These are phyloP conservation scores for Acleris emargana DNA, from an alignment of 2,888 invertebrate genomes.

Conservation along the genomic window DNA sequence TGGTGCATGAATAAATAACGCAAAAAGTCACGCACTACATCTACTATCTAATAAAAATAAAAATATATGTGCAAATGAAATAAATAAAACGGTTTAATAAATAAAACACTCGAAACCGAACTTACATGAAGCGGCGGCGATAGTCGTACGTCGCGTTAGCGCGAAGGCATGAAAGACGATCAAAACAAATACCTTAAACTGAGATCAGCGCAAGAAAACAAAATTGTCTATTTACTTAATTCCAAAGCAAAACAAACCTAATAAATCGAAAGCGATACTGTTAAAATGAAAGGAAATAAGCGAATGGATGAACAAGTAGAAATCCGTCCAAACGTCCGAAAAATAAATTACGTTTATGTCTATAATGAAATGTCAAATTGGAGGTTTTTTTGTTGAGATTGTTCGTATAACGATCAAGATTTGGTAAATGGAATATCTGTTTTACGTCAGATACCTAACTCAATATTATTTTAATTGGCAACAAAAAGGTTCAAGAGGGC, in stretches of 20 bases:
- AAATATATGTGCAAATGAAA: constrained; percentile 71
- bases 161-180: constrained; percentile 78
- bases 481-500: not conserved
- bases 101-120: constrained; percentile 61
- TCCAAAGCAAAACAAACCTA: constrained; percentile 33
- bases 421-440: constrained; percentile 18
- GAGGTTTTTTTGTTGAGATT: constrained; percentile 4
- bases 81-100: constrained; percentile 51
- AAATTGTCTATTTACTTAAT: constrained; percentile 55
- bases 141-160: constrained; percentile 68
- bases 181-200: constrained; percentile 76
- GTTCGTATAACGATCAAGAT: constrained; percentile 10
- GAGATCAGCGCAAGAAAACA: constrained; percentile 65
- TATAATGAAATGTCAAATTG: constrained; percentile 29
- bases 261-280: constrained; percentile 61
- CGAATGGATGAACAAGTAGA: constrained; percentile 43
- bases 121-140: constrained; percentile 80
- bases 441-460: constrained; percentile 4
- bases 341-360: constrained; percentile 27
- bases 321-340: constrained; percentile 22
- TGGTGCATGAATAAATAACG: constrained; percentile 75
- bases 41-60: constrained; percentile 60
- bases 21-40: constrained; percentile 64
- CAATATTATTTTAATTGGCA: not conserved
- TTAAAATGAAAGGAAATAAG: constrained; percentile 49